Evolutionary conservation across 1,140 invertebrate genomes (phyloP).

Genomic region (Drosophila takahashii): DNA sequence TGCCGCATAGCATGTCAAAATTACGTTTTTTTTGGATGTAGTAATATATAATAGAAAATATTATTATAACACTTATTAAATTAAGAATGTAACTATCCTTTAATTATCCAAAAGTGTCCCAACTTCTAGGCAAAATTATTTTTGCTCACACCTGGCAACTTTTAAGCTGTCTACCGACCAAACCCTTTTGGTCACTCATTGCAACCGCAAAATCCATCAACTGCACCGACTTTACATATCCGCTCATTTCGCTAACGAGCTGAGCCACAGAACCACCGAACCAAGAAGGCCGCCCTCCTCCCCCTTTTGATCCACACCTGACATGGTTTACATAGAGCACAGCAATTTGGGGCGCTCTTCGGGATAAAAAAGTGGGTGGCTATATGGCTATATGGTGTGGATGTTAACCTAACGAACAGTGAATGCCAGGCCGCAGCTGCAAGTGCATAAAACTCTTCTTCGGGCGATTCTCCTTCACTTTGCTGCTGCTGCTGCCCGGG

Average conservation of each 20-base stretch:
- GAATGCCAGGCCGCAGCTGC: conserved; percentile 43
- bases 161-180: conserved; percentile 10
- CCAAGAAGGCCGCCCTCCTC: conserved; percentile 7
- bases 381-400: conserved; percentile 3
- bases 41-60: too few relatives aligned
- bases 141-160: conserved; percentile 2
- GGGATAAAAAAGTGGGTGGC: conserved; percentile 5
- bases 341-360: conserved; percentile 41
- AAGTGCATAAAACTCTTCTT: conserved; percentile 48
- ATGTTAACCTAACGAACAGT: conserved; percentile 44
- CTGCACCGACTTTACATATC: conserved; percentile 50
- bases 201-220: conserved; percentile 51
- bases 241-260: conserved; percentile 53
- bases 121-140: conserved; percentile 1
- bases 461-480: conserved; percentile 17
- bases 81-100: too few relatives aligned
- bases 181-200: conserved; percentile 29
- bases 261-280: conserved; percentile 40
- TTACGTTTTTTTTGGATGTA: too few relatives aligned
- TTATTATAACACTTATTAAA: too few relatives aligned
- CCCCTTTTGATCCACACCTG: conserved; percentile 32
- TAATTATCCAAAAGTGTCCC: conserved; percentile 26
- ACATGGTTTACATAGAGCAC: conserved; percentile 49
- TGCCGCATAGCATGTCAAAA: too few relatives aligned
- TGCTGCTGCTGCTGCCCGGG: conserved; percentile 22